A percentile compares a stretch with the other conserved stretches of the same genome.
phyloP scores from a whole-genome alignment of 1,140 invertebrate species.

The Nylanderia fulva region DNA sequence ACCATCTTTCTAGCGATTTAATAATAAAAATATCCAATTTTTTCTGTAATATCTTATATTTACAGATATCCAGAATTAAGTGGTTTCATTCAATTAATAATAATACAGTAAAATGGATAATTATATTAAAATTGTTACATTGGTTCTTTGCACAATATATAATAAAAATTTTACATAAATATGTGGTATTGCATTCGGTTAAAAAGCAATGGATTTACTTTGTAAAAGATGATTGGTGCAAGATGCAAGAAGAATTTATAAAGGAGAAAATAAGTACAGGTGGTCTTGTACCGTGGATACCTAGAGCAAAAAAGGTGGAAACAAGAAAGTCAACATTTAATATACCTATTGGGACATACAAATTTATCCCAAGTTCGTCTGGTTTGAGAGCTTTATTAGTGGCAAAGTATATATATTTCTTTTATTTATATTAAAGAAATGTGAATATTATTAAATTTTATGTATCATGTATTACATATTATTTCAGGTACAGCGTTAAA shows the following conservation, averaged over 20 bases:
- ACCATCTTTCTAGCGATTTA: not conserved
- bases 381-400: constrained; percentile 42
- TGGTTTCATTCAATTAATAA: constrained; percentile 38
- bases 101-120: not conserved
- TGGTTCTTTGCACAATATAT: constrained; percentile 48
- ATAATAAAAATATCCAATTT: not conserved
- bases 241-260: constrained; percentile 22
- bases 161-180: constrained; percentile 50
- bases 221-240: constrained; percentile 24
- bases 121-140: constrained; percentile 39
- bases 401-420: constrained; percentile 12
- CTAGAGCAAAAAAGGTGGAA: too few relatives aligned
- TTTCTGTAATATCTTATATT: not conserved
- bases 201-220: constrained; percentile 19
- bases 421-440: not conserved
- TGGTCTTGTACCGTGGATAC: not conserved
- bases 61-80: constrained; percentile 4
- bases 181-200: not conserved
- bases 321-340: not conserved
- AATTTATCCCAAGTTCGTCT: constrained; percentile 18
- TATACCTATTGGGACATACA: not conserved
- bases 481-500: constrained; percentile 20
- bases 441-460: not conserved
- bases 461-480: not conserved
- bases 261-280: not conserved